Evolutionary conservation across 2,888 invertebrate genomes (phyloP), one percentile per base, ranked within the genome.

Genomic region (Acanthacorydalis orientalis): DNA sequence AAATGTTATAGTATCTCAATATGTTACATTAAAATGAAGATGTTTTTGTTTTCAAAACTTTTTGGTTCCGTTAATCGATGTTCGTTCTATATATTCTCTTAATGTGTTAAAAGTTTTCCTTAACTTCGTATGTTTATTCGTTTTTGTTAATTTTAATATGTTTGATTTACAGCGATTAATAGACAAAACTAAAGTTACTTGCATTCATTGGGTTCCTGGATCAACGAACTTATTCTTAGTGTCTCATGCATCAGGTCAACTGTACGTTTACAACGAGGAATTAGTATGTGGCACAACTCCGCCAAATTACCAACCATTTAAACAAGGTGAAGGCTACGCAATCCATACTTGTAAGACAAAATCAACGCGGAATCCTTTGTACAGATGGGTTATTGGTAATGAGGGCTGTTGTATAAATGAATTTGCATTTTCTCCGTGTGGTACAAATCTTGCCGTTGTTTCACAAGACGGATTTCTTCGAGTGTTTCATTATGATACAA

Each of bases 201-300:
- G 97, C 68, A 83, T 98, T 61, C 83, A 86, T 60, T 99, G 98
- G 97, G 82, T 98, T 56, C 98, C 98, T 15, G 89, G 87, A 49
- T 93, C 92, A 44, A 80, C 86, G 57, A 91, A 91, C 62, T 74
- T 92, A 57, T 98, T 99, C 68, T 73, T 97, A 57, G 89, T 90
- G 50, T 86, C 96, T 45, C 95, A 98, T 68, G 80, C 87, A 52
- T 93, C 93, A 50, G 98, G 98, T 15, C 90, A 95, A 63, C 77
- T 98, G 59, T 99, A 98, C 71, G 80, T 97, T 47, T 99, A 97
- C 70, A 95, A 95, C 68, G 95, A 95, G 68, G 93, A 93, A 68
- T 70, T 95, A 54, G 78, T 83, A 8, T 93, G 93, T 67, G 86
- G 90, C 8, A 83, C 88, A 14, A 80, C 90, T 14, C 78, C 89